Conservation (phyloP, 2,888 invertebrate species). For the Lasioglossum malachurum region DNA sequence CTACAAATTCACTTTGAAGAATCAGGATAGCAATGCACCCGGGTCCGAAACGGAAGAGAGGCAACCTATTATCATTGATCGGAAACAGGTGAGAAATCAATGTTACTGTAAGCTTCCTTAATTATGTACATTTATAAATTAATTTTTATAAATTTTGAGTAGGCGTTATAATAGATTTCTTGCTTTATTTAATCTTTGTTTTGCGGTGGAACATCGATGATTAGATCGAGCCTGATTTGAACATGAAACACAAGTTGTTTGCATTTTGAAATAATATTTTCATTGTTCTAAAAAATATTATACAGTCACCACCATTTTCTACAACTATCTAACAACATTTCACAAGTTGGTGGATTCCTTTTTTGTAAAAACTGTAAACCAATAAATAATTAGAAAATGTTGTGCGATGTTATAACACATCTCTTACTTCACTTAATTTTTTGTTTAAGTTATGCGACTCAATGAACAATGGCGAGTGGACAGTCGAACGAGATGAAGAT, state of each 20-base stretch:
- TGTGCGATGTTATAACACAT: too few species aligned
- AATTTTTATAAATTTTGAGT: too few species aligned
- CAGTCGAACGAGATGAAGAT: constrained; percentile 91
- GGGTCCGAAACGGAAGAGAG: constrained; percentile 88
- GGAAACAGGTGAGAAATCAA: constrained; percentile 86
- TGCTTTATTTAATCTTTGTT: background rate
- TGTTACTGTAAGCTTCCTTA: background rate
- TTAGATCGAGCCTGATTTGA: too few species aligned
- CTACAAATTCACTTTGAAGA: constrained; percentile 88
- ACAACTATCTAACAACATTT: too few species aligned
- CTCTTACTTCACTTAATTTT: background rate
- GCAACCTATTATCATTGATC: constrained; percentile 86
- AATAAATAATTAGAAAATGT: too few species aligned
- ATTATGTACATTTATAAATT: background rate
- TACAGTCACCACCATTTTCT: too few species aligned
- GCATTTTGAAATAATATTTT: too few species aligned
- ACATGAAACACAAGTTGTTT: too few species aligned
- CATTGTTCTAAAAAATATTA: too few species aligned
- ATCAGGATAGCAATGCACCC: constrained; percentile 89
- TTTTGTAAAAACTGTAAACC: too few species aligned
- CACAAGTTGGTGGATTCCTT: too few species aligned
- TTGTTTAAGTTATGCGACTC: constrained; percentile 76
- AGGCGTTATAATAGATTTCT: background rate
- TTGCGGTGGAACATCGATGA: too few species aligned
- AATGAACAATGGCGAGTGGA: constrained; percentile 88